Evolutionary conservation across 2,888 invertebrate genomes (phyloP), one percentile per base, ranked within the genome.

Genomic region (Cataglyphis cursor): DNA sequence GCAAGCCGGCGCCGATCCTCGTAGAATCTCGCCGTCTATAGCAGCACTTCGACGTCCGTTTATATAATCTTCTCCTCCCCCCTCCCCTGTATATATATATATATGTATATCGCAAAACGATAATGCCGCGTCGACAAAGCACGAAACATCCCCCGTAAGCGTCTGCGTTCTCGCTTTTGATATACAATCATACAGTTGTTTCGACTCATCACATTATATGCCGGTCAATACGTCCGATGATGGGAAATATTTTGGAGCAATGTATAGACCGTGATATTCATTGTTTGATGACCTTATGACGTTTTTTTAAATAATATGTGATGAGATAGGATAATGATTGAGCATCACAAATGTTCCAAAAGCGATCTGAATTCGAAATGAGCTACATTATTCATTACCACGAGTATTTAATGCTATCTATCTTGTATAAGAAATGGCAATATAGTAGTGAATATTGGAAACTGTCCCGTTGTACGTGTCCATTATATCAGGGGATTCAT

Each of bases 1-100:
- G 78, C 89, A 87, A 87, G 75, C 83, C 83, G 86, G 83, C 83
- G 75, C 78, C 85, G 75, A 8, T 28, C 48, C 61, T 48, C 24
- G 51, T 9, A 38, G 59, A 62, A 18, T 28, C 18, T 61, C 31
- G 31, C 15, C 41, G 38, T 74, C 18, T 35, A 51, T 6, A 6
- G 12, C n/a, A 8, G 51, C 18, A 61, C 61, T 73, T 51, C 9
- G 48, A 54, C 41, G 18, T 24, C 44, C 59, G 44, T 35, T 70
- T 59, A 44, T 54, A 54, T 44, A 21, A 41, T 28, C 35, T n/a
- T 44, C n/a, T 24, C 28, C 28, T 1, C 28, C 28, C 28, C 31
- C 31, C 24, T 24, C 24, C 12, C 18, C 15, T 21, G 51, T 65
- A 66, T 28, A 76, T 66, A 18, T 15, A 4, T 44, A 44, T 44